Evolutionary conservation across 2,888 invertebrate species (phyloP), one percentile per base, ranked within the genome.

Genomic region (Clostera curtula): DNA sequence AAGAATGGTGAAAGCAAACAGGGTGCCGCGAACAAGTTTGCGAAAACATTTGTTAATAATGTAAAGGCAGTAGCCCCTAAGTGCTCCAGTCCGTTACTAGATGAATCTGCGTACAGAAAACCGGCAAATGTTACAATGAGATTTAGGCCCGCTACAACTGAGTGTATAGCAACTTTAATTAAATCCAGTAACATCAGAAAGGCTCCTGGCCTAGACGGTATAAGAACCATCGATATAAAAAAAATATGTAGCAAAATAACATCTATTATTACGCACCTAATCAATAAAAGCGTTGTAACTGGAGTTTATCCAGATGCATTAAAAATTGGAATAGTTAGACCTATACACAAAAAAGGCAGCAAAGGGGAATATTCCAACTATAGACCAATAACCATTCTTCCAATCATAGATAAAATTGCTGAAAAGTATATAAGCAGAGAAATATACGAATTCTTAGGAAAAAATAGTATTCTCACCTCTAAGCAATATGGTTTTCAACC

Each of bases 401-500:
- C 29, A n/a, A 20, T 4, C 7, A 18, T 30, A 25, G 14, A 22
- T 25, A 25, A 14, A 12, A 23, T 6, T 20, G 25, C 4, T 13
- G 19, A 3, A 5, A 21, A 19, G 2, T 30, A 9, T 10, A 9
- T n/a, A 8, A 17, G n/a, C n/a, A n/a, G n/a, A n/a, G n/a, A n/a
- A n/a, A n/a, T n/a, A n/a, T n/a, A n/a, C n/a, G n/a, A n/a, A n/a
- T 30, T 19, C 10, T 12, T 22, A 5, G 11, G 6, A n/a, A 7
- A 17, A 3, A 18, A 30, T 14, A 17, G 6, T 4, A 29, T 29
- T 8, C 19, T 29, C 8, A 9, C 9, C 23, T 5, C 7, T n/a
- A 25, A 25, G 14, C 25, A 30, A 18, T 25, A 21, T 17, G 30
- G 30, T 5, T 30, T 30, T 17, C 25, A 23, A 25, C 14, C 15